Percentiles rank a stretch among this genome's conserved stretches.
These are phyloP conservation scores for Platorchestia sp. DNA, from an alignment of 1,140 invertebrate species.

Conservation along the genomic window DNA sequence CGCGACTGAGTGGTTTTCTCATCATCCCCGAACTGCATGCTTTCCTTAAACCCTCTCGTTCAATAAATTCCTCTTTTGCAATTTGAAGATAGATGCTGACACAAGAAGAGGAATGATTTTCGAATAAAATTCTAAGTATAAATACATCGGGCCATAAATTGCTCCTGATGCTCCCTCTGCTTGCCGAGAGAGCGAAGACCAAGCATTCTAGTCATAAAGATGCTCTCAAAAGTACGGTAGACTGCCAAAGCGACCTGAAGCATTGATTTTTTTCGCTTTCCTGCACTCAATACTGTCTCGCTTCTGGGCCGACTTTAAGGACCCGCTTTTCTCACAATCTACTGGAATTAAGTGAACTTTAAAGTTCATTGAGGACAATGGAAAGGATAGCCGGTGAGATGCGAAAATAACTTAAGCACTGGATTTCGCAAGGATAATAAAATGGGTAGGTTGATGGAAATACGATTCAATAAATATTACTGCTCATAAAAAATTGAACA, in stretches of 20 bases:
- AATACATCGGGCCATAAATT: conserved; percentile 48
- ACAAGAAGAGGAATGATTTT: conserved; percentile 55
- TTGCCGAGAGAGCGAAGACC: conserved; percentile 42
- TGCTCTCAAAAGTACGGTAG: conserved; percentile 39
- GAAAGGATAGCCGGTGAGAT: too few species aligned
- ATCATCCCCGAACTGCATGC: conserved; percentile 21
- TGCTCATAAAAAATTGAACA: too few species aligned
- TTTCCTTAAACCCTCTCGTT: background rate
- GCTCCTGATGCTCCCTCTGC: conserved; percentile 45
- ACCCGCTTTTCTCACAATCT: background rate
- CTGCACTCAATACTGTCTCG: background rate
- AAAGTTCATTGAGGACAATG: too few species aligned
- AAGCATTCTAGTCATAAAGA: conserved; percentile 48
- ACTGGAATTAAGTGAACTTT: too few species aligned
- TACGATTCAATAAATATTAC: too few species aligned
- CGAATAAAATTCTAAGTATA: conserved; percentile 53
- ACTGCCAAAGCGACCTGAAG: background rate
- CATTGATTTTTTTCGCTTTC: conserved; percentile 22
- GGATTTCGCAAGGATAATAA: too few species aligned
- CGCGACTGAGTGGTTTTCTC: background rate
- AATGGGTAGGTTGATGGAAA: too few species aligned
- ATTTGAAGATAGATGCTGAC: conserved; percentile 53
- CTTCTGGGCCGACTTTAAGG: background rate
- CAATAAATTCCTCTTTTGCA: conserved; percentile 53
- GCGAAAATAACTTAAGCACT: too few species aligned